Evolutionary conservation across 2,797 vertebrate species (phyloP), one percentile per base, ranked within the genome.

Genomic region (Pseudomugil tenellus): DNA sequence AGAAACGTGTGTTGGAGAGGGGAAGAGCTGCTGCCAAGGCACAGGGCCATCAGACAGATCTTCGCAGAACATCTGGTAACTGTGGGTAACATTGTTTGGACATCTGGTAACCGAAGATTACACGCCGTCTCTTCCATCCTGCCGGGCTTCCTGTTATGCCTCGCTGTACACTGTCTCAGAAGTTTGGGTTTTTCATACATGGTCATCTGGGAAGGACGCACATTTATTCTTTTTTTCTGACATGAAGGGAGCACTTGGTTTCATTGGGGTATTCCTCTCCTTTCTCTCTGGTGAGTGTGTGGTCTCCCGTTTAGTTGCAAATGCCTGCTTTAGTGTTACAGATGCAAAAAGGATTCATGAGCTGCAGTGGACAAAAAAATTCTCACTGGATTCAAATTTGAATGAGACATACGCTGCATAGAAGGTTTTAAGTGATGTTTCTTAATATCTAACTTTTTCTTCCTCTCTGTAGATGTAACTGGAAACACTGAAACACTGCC

Each of bases 71-170:
- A 94, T 94, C 93, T 94, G 92, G 86, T 87, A 85, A 87, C 86
- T 68, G 88, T 68, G 90, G 86, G 88, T 87, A 89, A 91, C 89
- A 84, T 89, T 85, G 82, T 85, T 91, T 85, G 87, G 87, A 93
- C 92, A 93, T 93, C 89, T 93, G 93, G 88, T 89, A 84, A 91
- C 87, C 68, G 89, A 86, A 83, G 87, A 88, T 85, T 83, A 90
- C 87, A 77, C 83, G 35, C 79, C 78, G 82, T 83, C 87, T 77
- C 85, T 81, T 87, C 87, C 85, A 87, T 89, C 84, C 90, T 83
- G 87, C 73, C 60, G 84, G 77, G 87, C 88, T 94, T 94, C 91
- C 92, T 94, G 92, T 92, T 92, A 93, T 94, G 93, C 89, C 89
- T 92, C 53, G 85, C 84, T 74, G 87, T 85, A 58, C 63, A 77